Base-by-base conservation (phyloP, 2,797 vertebrate species). In the Sebastes steindachneri region DNA sequence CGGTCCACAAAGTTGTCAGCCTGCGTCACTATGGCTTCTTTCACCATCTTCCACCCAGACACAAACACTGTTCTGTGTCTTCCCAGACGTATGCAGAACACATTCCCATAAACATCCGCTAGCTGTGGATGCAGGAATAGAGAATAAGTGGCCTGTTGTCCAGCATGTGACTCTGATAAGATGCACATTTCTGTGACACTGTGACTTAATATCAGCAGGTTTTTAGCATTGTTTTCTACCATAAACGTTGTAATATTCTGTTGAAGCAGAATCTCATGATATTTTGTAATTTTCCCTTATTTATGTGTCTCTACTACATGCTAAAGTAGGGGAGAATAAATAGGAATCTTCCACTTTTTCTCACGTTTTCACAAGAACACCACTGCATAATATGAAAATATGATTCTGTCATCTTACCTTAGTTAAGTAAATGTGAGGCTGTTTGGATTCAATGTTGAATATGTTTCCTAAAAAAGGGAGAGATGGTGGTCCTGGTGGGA, bases 391-490 rank as follows among this genome's bases (percentile, higher is more conserved):
- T 9, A 26, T 15, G 1, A 26, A 66, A 28, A 51, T 26, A 37
- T 9, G 8, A 37, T 55, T 11, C 33, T 79, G 5, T n/a, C 9
- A 15, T 21, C 96, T 95, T 94, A 97, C 96, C 96, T 97, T 96
- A 62, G 95, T 96, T 35, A 97, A 87, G 2, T 95, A 96, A 82
- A 95, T 92, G 64, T 97, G 96, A 81, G 96, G 96, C 67, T 96
- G 92, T 78, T 92, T 95, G 2, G 93, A 75, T 80, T 96, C 95
- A 54, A 96, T 94, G 65, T 75, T 93, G 83, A 96, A 96, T 48
- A 96, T n/a, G 41, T 96, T 97, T 87, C 96, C 96, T 9, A 97
- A 71, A 0, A 97, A 35, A 66, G 97, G 96, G n/a, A 97, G 89
- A 37, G 93, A 83, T 8, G 89, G 92, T 0, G 96, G 96, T 84